Conservation (phyloP, 2,113 vertebrate genomes). For the Alligator mississippiensis region DNA sequence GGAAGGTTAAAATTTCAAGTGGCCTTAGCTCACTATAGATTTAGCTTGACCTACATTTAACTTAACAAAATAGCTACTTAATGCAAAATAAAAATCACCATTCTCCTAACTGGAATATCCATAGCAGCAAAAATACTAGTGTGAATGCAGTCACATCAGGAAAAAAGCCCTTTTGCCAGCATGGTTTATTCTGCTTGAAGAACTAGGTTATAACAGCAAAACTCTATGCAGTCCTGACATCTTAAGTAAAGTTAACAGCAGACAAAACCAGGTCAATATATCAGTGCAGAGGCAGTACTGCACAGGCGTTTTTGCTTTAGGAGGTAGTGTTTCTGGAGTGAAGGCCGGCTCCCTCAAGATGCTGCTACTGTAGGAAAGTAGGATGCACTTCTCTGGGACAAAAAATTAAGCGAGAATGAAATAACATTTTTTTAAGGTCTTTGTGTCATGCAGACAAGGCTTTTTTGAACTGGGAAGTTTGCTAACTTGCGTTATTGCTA, state of each 20-base stretch:
- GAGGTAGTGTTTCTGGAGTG: too few relatives aligned
- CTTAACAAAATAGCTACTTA: background rate
- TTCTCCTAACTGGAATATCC: background rate
- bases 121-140: background rate
- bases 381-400: too few relatives aligned
- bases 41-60: background rate
- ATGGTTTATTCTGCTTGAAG: background rate
- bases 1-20: background rate
- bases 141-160: background rate
- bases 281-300: too few relatives aligned
- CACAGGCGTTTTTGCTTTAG: too few relatives aligned
- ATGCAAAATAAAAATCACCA: background rate
- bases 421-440: too few relatives aligned
- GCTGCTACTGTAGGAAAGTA: too few relatives aligned
- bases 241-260: too few relatives aligned
- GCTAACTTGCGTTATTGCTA: background rate
- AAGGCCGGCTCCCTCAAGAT: too few relatives aligned
- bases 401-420: too few relatives aligned
- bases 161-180: background rate
- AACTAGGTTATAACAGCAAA: background rate
- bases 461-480: too few relatives aligned
- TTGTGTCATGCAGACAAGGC: too few relatives aligned
- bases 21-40: background rate
- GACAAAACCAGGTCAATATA: too few relatives aligned
- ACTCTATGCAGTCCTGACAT: background rate